These are phyloP conservation scores for Camponotus pennsylvanicus DNA, from an alignment of 1,140 invertebrate species.

Conservation along the genomic window DNA sequence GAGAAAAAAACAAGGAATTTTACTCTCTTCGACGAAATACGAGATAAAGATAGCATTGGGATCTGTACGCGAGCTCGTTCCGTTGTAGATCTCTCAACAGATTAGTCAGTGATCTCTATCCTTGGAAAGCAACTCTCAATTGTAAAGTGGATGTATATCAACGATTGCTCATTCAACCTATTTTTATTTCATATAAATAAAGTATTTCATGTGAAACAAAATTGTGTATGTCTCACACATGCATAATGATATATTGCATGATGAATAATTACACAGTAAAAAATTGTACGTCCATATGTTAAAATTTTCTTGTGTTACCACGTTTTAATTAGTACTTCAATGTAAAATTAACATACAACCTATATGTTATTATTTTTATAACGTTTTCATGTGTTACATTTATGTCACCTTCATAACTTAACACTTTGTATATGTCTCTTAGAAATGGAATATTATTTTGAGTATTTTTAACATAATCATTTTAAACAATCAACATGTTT, in stretches of 20 bases:
- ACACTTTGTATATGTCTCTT: too few species aligned
- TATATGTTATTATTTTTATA: too few species aligned
- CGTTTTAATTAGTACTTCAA: too few species aligned
- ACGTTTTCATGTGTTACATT: too few species aligned
- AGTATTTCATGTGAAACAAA: too few species aligned
- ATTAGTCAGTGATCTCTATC: background rate
- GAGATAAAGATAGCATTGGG: background rate
- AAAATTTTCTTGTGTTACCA: too few species aligned
- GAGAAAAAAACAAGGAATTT: conserved; percentile 8
- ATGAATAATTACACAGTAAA: background rate
- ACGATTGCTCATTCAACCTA: background rate
- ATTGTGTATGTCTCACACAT: background rate
- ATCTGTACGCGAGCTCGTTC: background rate
- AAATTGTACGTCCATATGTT: too few species aligned
- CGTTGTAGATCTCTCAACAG: background rate
- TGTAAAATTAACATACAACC: too few species aligned
- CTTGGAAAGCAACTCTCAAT: background rate
- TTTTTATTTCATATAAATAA: background rate
- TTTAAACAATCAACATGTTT: too few species aligned
- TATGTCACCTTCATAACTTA: too few species aligned
- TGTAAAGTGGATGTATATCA: background rate
- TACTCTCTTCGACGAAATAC: conserved; percentile 10
- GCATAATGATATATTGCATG: background rate
- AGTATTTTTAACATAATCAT: too few species aligned
- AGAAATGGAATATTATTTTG: too few species aligned